Base-by-base conservation (phyloP, 2,888 invertebrate genomes). In the Tiphia femorata region DNA sequence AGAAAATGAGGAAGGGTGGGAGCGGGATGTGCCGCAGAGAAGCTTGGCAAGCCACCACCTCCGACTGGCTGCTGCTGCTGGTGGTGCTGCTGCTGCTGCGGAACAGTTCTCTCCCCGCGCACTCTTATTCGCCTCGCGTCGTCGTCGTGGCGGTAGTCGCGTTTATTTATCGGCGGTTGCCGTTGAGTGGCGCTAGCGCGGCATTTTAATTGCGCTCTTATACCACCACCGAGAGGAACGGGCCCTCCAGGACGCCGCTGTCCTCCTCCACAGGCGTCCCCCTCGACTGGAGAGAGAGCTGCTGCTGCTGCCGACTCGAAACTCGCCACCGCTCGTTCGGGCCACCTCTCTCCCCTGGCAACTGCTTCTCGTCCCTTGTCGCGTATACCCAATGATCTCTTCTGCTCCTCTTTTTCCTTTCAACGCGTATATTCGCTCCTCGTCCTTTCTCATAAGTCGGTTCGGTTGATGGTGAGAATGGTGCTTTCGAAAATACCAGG, bases 131-230 rank as follows among this genome's bases (percentile, higher is more conserved):
- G 60, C 54, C 64, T 70, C n/a, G n/a, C n/a, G n/a, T n/a, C n/a
- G n/a, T n/a, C 59, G 53, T 66, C 61, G 67, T 67, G 62, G 58
- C 72, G 72, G 73, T 75, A 73, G 75, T 73, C 73, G 76, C 73
- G 75, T 77, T 82, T 82, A 82, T 82, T 82, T 82, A 82, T 82
- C 81, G 81, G 76, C 78, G 77, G 80, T 79, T 79, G 79, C 75
- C 75, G 77, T 74, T 80, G 82, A 82, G 81, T 82, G 82, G 82
- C 82, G 82, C 81, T 82, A 82, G 79, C 78, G 75, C 79, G 82
- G 81, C 80, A 82, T 82, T 82, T 83, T 81, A 82, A 82, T 82
- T 82, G 82, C 79, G 72, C 80, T 75, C 80, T 77, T 80, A 80
- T 78, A 79, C 76, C 76, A 75, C 74, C 75, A 67, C 71, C 71